Evolutionary conservation across 2,113 vertebrate species (phyloP).

Genomic region (Phalacrocorax pelagicus): DNA sequence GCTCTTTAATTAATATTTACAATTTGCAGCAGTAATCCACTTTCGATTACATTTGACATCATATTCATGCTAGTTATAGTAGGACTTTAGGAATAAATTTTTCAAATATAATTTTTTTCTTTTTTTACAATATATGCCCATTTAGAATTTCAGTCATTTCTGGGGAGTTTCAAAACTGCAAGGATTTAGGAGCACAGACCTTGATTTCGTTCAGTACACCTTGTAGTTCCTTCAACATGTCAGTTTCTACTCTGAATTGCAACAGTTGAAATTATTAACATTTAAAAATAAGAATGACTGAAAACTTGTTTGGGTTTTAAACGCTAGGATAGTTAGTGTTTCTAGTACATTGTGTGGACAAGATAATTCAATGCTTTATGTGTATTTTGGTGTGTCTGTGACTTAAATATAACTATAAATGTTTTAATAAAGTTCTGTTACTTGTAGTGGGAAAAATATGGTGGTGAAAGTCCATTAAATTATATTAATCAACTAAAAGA

Average conservation of each 20-base stretch:
- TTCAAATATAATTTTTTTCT: neutral
- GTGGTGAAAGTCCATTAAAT: neutral
- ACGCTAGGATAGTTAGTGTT: neutral
- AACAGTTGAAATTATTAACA: neutral
- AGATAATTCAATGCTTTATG: neutral
- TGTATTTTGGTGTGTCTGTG: neutral
- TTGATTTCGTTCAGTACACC: neutral
- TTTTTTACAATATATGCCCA: neutral
- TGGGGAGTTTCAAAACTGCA: neutral
- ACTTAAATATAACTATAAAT: neutral
- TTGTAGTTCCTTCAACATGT: neutral
- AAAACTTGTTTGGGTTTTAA: neutral
- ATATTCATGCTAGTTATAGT: neutral
- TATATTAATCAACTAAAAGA: neutral
- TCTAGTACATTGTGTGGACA: neutral
- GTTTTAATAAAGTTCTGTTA: neutral
- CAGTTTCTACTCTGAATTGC: neutral
- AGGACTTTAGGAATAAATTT: neutral
- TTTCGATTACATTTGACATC: neutral
- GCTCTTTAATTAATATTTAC: conserved; percentile 38
- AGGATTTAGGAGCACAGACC: neutral
- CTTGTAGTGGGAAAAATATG: neutral
- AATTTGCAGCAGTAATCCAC: neutral
- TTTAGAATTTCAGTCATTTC: neutral
- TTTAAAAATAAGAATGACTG: neutral